These are phyloP conservation scores for Tapera naevia DNA, from an alignment of 2,797 vertebrate species.

Conservation along the genomic window DNA sequence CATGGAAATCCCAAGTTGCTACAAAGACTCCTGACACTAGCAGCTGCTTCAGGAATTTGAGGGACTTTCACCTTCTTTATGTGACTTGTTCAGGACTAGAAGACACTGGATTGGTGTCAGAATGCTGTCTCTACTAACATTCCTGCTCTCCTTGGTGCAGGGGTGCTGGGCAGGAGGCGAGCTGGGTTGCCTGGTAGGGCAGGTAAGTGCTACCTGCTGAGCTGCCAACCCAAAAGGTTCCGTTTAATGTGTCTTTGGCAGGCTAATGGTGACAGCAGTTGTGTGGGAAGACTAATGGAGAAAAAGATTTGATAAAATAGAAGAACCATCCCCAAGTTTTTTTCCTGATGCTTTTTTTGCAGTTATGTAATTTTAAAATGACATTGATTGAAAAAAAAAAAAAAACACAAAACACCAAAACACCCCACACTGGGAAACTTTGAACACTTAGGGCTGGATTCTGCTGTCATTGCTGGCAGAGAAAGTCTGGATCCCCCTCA, in stretches of 20 bases:
- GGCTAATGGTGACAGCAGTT: constrained; percentile 57
- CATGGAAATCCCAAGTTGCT: fast-evolving
- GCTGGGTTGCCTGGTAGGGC: neutral
- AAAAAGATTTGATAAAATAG: constrained; percentile 58
- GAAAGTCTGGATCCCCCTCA: neutral
- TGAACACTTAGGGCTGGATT: neutral
- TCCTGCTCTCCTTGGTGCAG: fast-evolving
- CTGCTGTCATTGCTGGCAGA: neutral
- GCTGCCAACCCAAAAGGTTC: neutral
- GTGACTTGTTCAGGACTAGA: neutral
- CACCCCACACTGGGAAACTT: neutral
- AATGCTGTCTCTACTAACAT: fast-evolving
- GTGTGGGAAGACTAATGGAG: constrained; percentile 66
- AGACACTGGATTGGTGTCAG: fast-evolving
- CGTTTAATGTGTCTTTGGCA: neutral
- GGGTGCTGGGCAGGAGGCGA: neutral
- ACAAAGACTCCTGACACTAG: neutral
- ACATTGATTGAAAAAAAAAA: neutral
- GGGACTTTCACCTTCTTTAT: neutral
- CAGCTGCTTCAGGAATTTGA: fast-evolving
- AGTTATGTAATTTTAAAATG: constrained; percentile 37
- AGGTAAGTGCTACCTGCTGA: constrained; percentile 15
- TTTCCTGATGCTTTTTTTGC: constrained; percentile 45
- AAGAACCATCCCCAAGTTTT: constrained; percentile 15
- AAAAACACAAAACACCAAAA: no score